phyloP scores from a whole-genome alignment of 1,140 invertebrate species.

The Acromyrmex charruanus region DNA sequence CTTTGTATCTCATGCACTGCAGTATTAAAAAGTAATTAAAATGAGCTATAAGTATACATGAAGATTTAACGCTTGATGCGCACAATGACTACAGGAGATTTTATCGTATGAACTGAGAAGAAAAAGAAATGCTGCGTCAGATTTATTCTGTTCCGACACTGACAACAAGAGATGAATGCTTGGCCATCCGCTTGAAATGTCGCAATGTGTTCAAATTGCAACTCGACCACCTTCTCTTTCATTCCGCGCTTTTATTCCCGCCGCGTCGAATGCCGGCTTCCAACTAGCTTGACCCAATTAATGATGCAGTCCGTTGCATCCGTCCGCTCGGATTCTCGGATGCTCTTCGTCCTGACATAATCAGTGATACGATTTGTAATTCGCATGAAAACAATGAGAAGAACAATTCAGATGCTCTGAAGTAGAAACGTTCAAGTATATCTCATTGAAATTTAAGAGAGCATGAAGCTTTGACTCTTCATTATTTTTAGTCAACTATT shows the following conservation, averaged over 20 bases:
- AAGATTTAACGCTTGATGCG: not conserved
- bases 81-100: not conserved
- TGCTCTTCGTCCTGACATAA: slow-evolving; percentile 18
- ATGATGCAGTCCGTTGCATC: slow-evolving; percentile 37
- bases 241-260: slow-evolving; percentile 39
- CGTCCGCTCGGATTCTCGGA: slow-evolving; percentile 7
- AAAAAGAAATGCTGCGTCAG: not conserved
- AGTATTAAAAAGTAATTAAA: not conserved
- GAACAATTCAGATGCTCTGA: slow-evolving; percentile 21
- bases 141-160: slow-evolving; percentile 12
- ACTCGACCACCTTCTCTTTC: slow-evolving; percentile 35
- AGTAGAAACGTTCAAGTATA: slow-evolving; percentile 15
- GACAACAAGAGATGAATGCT: slow-evolving; percentile 3
- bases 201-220: slow-evolving; percentile 68
- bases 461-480: not conserved
- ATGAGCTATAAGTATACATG: not conserved
- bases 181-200: slow-evolving; percentile 60
- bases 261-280: slow-evolving; percentile 35
- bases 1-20: not conserved
- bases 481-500: slow-evolving; percentile 25
- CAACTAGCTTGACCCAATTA: slow-evolving; percentile 58
- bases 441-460: slow-evolving; percentile 40
- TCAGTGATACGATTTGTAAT: slow-evolving; percentile 54
- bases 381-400: slow-evolving; percentile 36
- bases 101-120: not conserved